phyloP scores from a whole-genome alignment of 1,140 invertebrate species.

The Drosophila navojoa region DNA sequence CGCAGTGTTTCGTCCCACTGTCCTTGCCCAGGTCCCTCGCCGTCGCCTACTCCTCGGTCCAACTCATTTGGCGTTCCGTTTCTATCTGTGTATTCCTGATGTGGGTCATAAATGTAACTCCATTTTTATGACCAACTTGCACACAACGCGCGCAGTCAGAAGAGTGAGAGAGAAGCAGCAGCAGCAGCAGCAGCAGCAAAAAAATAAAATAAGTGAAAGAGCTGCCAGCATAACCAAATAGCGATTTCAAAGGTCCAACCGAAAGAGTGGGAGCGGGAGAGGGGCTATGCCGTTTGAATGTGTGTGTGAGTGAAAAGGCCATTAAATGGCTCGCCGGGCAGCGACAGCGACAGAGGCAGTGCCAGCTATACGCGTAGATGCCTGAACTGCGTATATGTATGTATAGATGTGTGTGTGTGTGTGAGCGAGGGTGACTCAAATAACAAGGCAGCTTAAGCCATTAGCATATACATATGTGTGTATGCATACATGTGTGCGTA shows the following conservation, averaged over 20 bases:
- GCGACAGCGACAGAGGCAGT: too few relatives aligned
- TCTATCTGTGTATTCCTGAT: constrained; percentile 58
- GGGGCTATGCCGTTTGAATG: constrained; percentile 24
- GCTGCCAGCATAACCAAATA: constrained; percentile 79
- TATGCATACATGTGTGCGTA: neutral
- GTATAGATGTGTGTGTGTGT: constrained; percentile 4
- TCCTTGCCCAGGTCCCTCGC: too few relatives aligned
- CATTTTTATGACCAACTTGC: constrained; percentile 81
- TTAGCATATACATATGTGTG: constrained; percentile 17
- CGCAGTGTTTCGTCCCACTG: constrained; percentile 21
- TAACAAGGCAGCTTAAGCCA: constrained; percentile 35
- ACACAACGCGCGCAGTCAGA: constrained; percentile 54
- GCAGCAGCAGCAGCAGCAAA: neutral
- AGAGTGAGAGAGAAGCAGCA: constrained; percentile 29
- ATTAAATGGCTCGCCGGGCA: constrained; percentile 65
- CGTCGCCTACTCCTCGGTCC: neutral
- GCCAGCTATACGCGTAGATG: constrained; percentile 35
- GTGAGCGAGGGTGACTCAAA: constrained; percentile 49
- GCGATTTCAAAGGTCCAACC: constrained; percentile 39
- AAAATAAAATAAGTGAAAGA: constrained; percentile 59
- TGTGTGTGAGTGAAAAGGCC: constrained; percentile 47
- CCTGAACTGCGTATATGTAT: neutral
- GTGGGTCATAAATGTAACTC: constrained; percentile 82
- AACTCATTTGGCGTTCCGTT: constrained; percentile 38
- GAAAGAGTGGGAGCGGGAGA: neutral